A percentile compares a stretch with the other conserved stretches of the same genome.
Evolutionary conservation across 37 sponge, comb jelly and placozoan genomes (phyloP).

Genomic region (Bolinopsis microptera): DNA sequence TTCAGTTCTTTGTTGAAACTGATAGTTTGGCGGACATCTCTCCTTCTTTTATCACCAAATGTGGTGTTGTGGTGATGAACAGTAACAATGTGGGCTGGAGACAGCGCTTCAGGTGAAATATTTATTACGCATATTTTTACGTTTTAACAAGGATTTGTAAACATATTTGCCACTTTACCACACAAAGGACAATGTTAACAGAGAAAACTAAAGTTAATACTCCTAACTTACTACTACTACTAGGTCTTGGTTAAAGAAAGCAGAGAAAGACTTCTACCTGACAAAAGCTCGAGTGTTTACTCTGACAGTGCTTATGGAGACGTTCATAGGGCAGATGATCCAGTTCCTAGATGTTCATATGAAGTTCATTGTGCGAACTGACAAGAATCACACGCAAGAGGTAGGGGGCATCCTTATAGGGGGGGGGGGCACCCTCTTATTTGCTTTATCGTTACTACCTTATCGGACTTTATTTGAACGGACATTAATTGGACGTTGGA

Average conservation of each 20-base stretch:
- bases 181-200: no score
- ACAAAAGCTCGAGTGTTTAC: constrained; percentile 55
- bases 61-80: constrained; percentile 49
- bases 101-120: constrained; percentile 64
- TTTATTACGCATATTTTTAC: neutral
- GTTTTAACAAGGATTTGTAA: no score
- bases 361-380: constrained; percentile 16
- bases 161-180: no score
- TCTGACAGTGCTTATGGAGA: constrained; percentile 59
- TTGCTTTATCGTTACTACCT: no score
- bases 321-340: constrained; percentile 45
- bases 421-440: neutral
- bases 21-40: constrained; percentile 13
- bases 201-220: no score
- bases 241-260: constrained; percentile 62
- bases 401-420: no score
- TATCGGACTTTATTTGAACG: no score
- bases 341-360: constrained; percentile 53
- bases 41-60: constrained; percentile 51
- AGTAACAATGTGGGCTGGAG: constrained; percentile 25
- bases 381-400: constrained; percentile 48
- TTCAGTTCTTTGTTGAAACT: constrained; percentile 52
- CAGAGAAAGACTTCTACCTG: constrained; percentile 56
- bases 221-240: no score
- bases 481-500: no score